These are phyloP conservation scores for Synanthedon andrenaeformis DNA, from an alignment of 2,888 invertebrate genomes.

Conservation along the genomic window DNA sequence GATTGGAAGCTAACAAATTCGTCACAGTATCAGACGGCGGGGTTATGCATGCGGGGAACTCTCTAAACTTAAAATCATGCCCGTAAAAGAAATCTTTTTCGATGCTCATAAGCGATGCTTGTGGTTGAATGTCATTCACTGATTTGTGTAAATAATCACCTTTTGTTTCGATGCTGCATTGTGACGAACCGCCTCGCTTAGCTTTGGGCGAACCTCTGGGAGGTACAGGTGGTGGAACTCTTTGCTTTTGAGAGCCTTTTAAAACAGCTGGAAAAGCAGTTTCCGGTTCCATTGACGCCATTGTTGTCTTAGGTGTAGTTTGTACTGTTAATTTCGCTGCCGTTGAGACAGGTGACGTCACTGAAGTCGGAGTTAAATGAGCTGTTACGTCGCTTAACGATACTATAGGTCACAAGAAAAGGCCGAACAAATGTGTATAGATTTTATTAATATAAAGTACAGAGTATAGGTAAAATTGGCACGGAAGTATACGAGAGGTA, in stretches of 20 bases:
- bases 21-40: constrained; percentile 44
- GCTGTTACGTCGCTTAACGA: constrained; percentile 69
- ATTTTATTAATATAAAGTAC: constrained; percentile 38
- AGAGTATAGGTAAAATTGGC: constrained; percentile 32
- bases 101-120: constrained; percentile 53
- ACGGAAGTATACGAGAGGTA: constrained; percentile 8
- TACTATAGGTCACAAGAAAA: constrained; percentile 34
- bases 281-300: constrained; percentile 57
- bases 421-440: constrained; percentile 23
- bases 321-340: constrained; percentile 39
- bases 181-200: constrained; percentile 63
- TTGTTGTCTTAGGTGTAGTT: constrained; percentile 35
- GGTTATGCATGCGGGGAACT: constrained; percentile 46
- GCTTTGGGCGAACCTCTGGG: constrained; percentile 83
- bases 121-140: constrained; percentile 47
- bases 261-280: constrained; percentile 80
- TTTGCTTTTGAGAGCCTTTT: constrained; percentile 79
- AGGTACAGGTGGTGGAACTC: constrained; percentile 90
- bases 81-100: constrained; percentile 59
- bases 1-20: constrained; percentile 46
- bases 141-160: constrained; percentile 59
- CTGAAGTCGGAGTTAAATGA: constrained; percentile 61
- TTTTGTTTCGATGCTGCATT: constrained; percentile 54
- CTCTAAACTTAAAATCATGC: constrained; percentile 57
- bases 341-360: constrained; percentile 56